phyloP scores from a whole-genome alignment of 2,797 vertebrate genomes.

The Sebastiscus albofasciatus region DNA sequence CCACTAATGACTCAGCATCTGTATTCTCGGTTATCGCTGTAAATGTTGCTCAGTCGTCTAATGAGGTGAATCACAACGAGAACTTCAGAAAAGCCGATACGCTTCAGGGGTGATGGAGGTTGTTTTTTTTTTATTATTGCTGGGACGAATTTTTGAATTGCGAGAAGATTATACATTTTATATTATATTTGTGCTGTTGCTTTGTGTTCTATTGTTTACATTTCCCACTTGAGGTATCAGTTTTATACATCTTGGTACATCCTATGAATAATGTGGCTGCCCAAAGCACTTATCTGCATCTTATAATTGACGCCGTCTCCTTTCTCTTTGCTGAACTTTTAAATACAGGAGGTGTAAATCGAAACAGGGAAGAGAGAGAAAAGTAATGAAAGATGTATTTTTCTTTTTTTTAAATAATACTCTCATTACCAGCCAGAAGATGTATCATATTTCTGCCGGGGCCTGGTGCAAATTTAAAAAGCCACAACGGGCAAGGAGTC shows the following conservation, averaged over 20 bases:
- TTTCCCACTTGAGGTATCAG: background rate
- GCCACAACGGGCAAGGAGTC: conserved; percentile 37
- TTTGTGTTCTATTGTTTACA: background rate
- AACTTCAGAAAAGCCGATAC: background rate
- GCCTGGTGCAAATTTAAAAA: conserved; percentile 51
- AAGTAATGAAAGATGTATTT: conserved; percentile 48
- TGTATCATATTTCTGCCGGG: conserved; percentile 40
- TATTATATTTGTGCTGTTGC: background rate
- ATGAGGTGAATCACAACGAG: background rate
- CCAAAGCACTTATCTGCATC: conserved; percentile 11
- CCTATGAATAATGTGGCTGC: conserved; percentile 1
- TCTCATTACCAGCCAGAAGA: conserved; percentile 52
- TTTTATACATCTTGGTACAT: background rate
- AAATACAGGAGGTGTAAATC: conserved; percentile 35
- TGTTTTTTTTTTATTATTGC: background rate
- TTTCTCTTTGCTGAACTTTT: conserved; percentile 18
- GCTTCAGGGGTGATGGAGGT: background rate
- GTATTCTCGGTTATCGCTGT: background rate
- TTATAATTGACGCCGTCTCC: conserved; percentile 9
- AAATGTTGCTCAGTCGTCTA: background rate
- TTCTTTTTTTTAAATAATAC: conserved; percentile 34
- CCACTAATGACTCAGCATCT: background rate
- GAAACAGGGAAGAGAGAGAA: conserved; percentile 20
- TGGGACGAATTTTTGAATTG: background rate
- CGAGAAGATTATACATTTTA: background rate